Evolutionary conservation across 2,113 vertebrate species (phyloP), one percentile per base, ranked within the genome.

Genomic region (Myrmecobius fasciatus): DNA sequence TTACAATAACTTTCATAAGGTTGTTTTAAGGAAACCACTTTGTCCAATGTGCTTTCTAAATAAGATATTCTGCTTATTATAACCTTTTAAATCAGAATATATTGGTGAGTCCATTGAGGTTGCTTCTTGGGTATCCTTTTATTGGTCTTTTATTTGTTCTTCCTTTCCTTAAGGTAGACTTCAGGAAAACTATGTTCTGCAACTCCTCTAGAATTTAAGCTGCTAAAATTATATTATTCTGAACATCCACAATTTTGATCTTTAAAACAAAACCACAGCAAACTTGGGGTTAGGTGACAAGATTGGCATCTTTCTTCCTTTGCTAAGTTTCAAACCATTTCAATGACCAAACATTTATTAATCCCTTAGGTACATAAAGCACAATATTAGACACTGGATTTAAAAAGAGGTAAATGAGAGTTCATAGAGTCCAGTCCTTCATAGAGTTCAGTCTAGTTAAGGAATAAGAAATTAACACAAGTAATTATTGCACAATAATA

Each of bases 101-200:
- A 36, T 94, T 75, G 60, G 9, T 67, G n/a, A 75, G 36, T 75
- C 20, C 91, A 0, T 89, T 92, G 83, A 94, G 91, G 92, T 92
- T 56, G 51, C 2, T 88, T 91, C 51, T 91, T 94, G 92, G 91
- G 31, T 75, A 24, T 49, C 28, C 93, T 94, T 88, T 48, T 3
- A 56, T 51, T 25, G 17, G 7, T 31, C 91, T 93, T 88, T 83
- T 93, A 88, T 56, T 51, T 0, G 54, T 52, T 26, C 14, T 94
- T 95, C 67, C 25, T 51, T 91, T 91, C 31, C 24, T 75, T 8
- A 28, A 54, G 5, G 52, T 46, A 89, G 91, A 53, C 48, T 91
- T 83, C 43, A 17, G 1, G 10, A 91, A 91, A 36, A 67, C 14
- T 67, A 67, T n/a, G 31, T 67, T 67, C 60, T 67, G 14, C 10